Evolutionary conservation across 2,888 invertebrate species (phyloP).

Genomic region (Dione juno): DNA sequence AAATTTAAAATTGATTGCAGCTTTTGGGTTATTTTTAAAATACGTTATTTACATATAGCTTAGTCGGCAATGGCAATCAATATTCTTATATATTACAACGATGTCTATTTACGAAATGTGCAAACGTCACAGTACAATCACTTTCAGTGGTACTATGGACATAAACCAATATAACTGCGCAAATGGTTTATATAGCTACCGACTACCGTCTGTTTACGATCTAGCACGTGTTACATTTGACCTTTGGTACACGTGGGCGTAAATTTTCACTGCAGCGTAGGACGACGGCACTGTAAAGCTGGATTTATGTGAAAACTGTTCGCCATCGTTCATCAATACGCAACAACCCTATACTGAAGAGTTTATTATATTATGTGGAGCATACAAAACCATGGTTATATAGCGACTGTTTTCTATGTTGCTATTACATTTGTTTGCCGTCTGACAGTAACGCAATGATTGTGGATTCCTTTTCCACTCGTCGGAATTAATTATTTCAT

Average conservation of each 20-base stretch:
- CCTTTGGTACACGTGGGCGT: conserved; percentile 60
- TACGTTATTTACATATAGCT: too few relatives aligned
- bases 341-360: not conserved
- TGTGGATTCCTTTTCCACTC: too few relatives aligned
- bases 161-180: conserved; percentile 31
- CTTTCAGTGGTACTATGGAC: conserved; percentile 12
- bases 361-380: not conserved
- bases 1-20: too few relatives aligned
- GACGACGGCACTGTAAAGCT: conserved; percentile 46
- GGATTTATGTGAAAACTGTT: conserved; percentile 21
- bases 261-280: conserved; percentile 59
- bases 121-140: conserved; percentile 9
- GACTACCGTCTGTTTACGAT: conserved; percentile 36
- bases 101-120: conserved; percentile 16
- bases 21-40: too few relatives aligned
- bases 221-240: conserved; percentile 51
- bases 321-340: conserved; percentile 4
- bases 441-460: too few relatives aligned
- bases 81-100: not conserved
- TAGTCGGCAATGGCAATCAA: not conserved
- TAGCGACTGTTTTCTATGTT: not conserved
- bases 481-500: too few relatives aligned
- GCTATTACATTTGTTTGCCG: not conserved
- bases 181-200: conserved; percentile 32
- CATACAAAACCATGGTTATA: not conserved